Base-by-base conservation (phyloP, 2,797 vertebrate genomes). In the Acrocephalus scirpaceus region DNA sequence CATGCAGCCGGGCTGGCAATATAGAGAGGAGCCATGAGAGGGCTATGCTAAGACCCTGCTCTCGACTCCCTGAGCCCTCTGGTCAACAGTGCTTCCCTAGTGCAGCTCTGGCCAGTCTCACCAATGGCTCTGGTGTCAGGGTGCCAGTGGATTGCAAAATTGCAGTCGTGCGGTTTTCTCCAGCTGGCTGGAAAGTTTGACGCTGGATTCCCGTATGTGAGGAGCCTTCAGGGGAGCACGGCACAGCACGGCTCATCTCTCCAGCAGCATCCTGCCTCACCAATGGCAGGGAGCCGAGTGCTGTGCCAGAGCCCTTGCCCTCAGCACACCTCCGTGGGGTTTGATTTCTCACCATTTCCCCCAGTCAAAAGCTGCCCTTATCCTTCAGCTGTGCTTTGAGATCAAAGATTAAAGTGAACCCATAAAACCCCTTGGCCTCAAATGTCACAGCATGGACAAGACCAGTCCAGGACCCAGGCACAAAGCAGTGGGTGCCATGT, bases 121-220 rank as follows among this genome's bases (percentile, higher is more conserved):
- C 40, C 4, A 2, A 16, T 11, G 21, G 62, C 56, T 78, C 74
- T 15, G 34, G 30, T 82, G 79, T 90, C 92, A 91, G 78, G 81
- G 60, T 65, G 92, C 64, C 79, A 74, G 65, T 12, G 1, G 34
- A 58, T 94, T 94, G 85, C 25, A 40, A 95, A 94, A 92, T 72
- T 40, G 38, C 92, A 91, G 88, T 16, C 3, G 3, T 83, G 88
- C 0, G 25, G 78, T 95, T 96, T 96, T 86, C 82, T 91, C 75
- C 18, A 14, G 64, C 60, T 47, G 56, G 61, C 44, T 96, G 95
- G 93, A 95, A 96, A 96, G 75, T 96, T 92, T 96, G 90, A 95
- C 65, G 5, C 40, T 0, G 5, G 95, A 93, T 94, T 94, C 93
- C 92, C 75, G 8, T 85, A 94, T 93, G 86, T 82, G 95, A 94